phyloP scores from a whole-genome alignment of 2,797 vertebrate genomes.

The Masticophis lateralis region DNA sequence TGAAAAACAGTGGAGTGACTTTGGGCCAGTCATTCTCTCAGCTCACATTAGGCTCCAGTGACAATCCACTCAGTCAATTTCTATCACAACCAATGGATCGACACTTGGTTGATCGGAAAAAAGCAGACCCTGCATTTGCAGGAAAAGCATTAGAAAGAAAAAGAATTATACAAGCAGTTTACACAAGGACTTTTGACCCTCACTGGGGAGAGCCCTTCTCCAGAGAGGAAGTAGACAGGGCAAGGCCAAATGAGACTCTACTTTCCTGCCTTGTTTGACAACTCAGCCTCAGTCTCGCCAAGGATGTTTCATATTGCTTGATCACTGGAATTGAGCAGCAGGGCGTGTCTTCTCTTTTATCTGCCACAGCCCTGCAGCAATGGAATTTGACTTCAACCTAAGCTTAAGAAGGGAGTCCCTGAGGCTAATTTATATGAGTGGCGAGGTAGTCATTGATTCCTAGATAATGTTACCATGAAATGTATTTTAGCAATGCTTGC shows the following conservation, averaged over 20 bases:
- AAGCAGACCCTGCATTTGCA: background rate
- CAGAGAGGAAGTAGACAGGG: background rate
- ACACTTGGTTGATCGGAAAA: background rate
- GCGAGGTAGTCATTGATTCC: background rate
- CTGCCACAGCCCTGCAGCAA: background rate
- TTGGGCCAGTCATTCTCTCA: background rate
- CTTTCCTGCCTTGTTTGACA: slow-evolving; percentile 50
- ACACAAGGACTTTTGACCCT: background rate
- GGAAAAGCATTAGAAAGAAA: background rate
- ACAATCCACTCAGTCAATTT: background rate
- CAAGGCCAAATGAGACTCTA: slow-evolving; percentile 38
- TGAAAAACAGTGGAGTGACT: background rate
- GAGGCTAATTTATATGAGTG: background rate
- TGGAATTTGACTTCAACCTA: slow-evolving; percentile 23
- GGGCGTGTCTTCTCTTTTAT: slow-evolving; percentile 2
- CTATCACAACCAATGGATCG: background rate
- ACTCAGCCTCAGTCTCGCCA: slow-evolving; percentile 53
- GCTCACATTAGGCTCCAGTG: background rate
- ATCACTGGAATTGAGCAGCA: slow-evolving; percentile 38
- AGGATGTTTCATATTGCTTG: slow-evolving; percentile 52
- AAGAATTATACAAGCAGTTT: background rate
- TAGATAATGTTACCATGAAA: background rate
- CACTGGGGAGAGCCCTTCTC: background rate
- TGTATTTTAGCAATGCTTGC: background rate
- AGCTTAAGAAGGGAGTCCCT: background rate